Base-by-base conservation (phyloP, 2,113 vertebrate species). In the Labeo rohita region DNA sequence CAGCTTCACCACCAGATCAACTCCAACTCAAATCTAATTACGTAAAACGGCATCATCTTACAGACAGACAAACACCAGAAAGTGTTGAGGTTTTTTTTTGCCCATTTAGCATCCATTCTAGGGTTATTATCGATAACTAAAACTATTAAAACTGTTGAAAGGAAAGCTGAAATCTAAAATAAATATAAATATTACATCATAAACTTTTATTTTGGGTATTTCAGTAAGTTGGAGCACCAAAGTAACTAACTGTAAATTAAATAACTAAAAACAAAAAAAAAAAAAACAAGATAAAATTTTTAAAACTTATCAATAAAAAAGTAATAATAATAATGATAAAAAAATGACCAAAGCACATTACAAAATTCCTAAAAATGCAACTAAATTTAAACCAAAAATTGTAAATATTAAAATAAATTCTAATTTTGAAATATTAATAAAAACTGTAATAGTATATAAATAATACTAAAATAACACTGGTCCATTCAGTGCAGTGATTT, bases 31-130 rank as follows among this genome's bases (percentile, higher is more conserved):
- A 79, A 78, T 43, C 59, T 77, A 68, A 84, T 84, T 81, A 76
- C 34, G 49, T 56, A 63, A 87, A 78, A 83, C 11, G 72, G 56
- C 61, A 75, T 88, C 70, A 68, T 54, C 61, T 86, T 80, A 84
- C 84, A 73, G 66, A 52, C 23, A 12, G 49, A 73, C 6, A 16
- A 61, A 54, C 13, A 54, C n/a, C 7, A 18, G 6, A 49, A 12
- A 18, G 7, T 59, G 49, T 39, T 63, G 63, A 54, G 61, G 28
- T 28, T 1, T 52, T 52, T 70, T 68, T 70, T 70, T 0, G 15
- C 36, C 36, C 0, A 8, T 39, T 70, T 70, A 23, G 3, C n/a
- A 23, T 63, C n/a, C 59, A 23, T 39, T 5, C 39, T 39, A 16
- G 7, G 16, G 16, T 59, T 59, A 59, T 59, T 18, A 21, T 21